Conservation (phyloP, 2,888 invertebrate species). For the Geophilus truncorum region DNA sequence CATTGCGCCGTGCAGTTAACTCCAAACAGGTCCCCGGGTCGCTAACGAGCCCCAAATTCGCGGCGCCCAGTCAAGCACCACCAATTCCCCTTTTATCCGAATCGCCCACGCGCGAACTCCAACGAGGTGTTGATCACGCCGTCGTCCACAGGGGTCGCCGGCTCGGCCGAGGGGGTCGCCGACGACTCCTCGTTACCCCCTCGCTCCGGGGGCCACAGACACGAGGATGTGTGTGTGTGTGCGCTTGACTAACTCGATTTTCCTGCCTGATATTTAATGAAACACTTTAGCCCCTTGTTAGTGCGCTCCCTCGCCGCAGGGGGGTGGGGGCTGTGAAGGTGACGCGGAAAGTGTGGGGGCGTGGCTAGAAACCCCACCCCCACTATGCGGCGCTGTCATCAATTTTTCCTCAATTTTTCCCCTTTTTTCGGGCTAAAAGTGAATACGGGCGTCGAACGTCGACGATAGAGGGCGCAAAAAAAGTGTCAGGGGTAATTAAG, state of each 20-base stretch:
- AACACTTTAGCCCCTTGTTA: slow-evolving; percentile 28
- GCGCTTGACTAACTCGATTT: slow-evolving; percentile 25
- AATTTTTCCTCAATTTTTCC: background rate
- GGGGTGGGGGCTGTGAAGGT: background rate
- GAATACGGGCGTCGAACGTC: background rate
- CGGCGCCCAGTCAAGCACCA: background rate
- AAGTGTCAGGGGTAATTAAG: background rate
- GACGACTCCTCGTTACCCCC: background rate
- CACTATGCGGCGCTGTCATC: background rate
- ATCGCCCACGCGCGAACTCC: background rate
- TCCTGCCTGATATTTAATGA: slow-evolving; percentile 29
- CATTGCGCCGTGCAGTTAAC: background rate
- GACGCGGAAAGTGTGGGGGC: background rate
- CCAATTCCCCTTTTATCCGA: background rate
- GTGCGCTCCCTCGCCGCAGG: background rate
- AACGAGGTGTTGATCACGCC: background rate
- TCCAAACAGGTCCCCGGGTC: background rate
- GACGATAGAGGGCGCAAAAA: background rate
- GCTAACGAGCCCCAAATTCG: background rate
- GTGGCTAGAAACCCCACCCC: background rate
- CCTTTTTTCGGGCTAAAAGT: background rate
- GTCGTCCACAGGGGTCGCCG: background rate
- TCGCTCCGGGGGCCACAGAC: background rate
- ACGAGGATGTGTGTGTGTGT: background rate
- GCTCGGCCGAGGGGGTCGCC: background rate